Percentiles rank a stretch among this genome's conserved stretches.
Conservation (phyloP, 2,113 vertebrate genomes). For the Cariama cristata region DNA sequence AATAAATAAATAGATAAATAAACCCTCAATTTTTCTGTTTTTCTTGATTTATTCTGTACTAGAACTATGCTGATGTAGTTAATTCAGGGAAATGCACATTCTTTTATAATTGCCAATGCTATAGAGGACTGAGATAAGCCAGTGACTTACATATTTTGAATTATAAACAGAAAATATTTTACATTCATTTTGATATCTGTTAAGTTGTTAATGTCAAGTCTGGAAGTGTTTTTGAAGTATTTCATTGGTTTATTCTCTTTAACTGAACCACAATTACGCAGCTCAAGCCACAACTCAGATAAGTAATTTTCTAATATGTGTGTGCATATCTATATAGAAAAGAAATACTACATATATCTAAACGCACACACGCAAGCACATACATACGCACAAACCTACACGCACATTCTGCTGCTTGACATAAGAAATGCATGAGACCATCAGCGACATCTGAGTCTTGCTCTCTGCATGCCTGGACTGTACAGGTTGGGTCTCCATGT, state of each 20-base stretch:
- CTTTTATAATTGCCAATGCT: background rate
- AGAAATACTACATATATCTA: background rate
- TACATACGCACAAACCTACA: background rate
- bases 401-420: background rate
- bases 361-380: background rate
- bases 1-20: background rate
- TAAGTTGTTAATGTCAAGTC: background rate
- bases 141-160: conserved; percentile 5
- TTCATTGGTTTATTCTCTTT: background rate
- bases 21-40: background rate
- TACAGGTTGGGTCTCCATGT: background rate
- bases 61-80: background rate
- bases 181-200: conserved; percentile 11
- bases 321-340: background rate
- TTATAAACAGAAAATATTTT: background rate
- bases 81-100: conserved; percentile 52
- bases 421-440: background rate
- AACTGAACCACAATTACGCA: background rate
- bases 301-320: background rate
- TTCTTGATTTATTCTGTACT: background rate
- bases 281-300: background rate
- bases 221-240: conserved; percentile 1
- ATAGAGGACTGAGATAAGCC: background rate
- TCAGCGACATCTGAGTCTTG: background rate
- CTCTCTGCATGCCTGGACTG: background rate